A percentile compares a stretch with the other conserved stretches of the same genome.
Conservation (phyloP, 2,113 vertebrate genomes). For the Ptychochromis oligacanthus region DNA sequence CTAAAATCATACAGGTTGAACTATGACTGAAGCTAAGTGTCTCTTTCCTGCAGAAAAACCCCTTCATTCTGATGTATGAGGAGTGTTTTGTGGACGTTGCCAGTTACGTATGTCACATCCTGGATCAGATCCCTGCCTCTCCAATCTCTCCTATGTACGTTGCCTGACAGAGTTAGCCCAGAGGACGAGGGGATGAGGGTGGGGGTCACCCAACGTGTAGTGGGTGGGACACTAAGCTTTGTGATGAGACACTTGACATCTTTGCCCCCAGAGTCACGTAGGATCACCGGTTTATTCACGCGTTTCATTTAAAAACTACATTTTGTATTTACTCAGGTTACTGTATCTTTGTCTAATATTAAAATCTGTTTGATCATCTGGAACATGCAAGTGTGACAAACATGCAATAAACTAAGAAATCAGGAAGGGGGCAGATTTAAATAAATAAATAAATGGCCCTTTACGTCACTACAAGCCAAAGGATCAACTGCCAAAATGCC, state of each 20-base stretch:
- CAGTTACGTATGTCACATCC: conserved; percentile 93
- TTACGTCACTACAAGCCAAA: neutral
- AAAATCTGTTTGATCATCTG: too few relatives aligned
- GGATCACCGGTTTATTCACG: conserved; percentile 32
- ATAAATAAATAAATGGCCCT: too few relatives aligned
- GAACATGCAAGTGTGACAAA: too few relatives aligned
- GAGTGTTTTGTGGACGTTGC: conserved; percentile 95
- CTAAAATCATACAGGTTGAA: too few relatives aligned
- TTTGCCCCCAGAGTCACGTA: conserved; percentile 41
- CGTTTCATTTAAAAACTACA: too few relatives aligned
- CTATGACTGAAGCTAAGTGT: too few relatives aligned
- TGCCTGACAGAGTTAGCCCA: conserved; percentile 85
- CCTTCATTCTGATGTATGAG: conserved; percentile 99
- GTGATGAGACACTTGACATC: conserved; percentile 22
- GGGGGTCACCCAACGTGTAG: neutral
- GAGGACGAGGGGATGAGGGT: too few relatives aligned
- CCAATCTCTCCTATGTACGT: conserved; percentile 98
- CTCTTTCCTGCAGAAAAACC: conserved; percentile 86
- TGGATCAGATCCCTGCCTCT: conserved; percentile 96
- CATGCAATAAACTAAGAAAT: too few relatives aligned
- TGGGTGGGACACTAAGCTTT: conserved; percentile 37
- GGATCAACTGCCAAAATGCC: neutral
- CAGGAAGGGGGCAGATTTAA: too few relatives aligned
- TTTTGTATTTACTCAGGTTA: too few relatives aligned
- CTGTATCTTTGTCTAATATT: too few relatives aligned